Base-by-base conservation (phyloP, 2,888 invertebrate species). In the Mythimna impura region DNA sequence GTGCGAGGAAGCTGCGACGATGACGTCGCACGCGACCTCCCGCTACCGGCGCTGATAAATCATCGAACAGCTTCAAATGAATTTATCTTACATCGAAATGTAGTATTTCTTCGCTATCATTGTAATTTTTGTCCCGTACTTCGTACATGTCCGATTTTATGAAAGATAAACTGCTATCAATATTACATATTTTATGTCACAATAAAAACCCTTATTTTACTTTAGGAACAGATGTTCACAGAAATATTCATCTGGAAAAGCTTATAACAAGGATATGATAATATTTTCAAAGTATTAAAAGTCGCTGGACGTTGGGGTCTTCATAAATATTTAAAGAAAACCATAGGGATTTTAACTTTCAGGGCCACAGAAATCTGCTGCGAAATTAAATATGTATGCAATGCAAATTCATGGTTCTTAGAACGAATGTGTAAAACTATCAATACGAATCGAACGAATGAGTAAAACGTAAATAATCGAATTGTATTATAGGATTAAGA, bases 241-340 rank as follows among this genome's bases (percentile, higher is more conserved):
- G 83, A 88, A 88, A 87, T 89, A 88, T 91, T 90, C 89, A 87
- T 90, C 84, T 84, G 78, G 78, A 87, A 87, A 85, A 88, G 87
- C 89, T 91, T 89, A 89, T 88, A 87, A 88, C 88, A 91, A 90
- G 86, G 90, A 91, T 91, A 91, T 91, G 89, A 91, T 91, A 93
- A 93, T 93, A 91, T 90, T 92, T 89, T 82, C 81, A 82, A 93
- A 93, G 91, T 91, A 93, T 93, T 91, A 92, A 92, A 92, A 93
- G 91, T 91, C 91, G 86, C 88, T 90, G 92, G 92, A 91, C 92
- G 91, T 88, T 89, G 88, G 86, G 81, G 85, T 85, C 90, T 91
- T 93, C 93, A 94, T 94, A 94, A 94, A 94, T 94, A 94, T 94
- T 93, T 91, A 94, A 93, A 91, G 89, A 91, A 92, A 90, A 88